These are phyloP conservation scores for Coreius guichenoti DNA, from an alignment of 2,797 vertebrate genomes.

Conservation along the genomic window DNA sequence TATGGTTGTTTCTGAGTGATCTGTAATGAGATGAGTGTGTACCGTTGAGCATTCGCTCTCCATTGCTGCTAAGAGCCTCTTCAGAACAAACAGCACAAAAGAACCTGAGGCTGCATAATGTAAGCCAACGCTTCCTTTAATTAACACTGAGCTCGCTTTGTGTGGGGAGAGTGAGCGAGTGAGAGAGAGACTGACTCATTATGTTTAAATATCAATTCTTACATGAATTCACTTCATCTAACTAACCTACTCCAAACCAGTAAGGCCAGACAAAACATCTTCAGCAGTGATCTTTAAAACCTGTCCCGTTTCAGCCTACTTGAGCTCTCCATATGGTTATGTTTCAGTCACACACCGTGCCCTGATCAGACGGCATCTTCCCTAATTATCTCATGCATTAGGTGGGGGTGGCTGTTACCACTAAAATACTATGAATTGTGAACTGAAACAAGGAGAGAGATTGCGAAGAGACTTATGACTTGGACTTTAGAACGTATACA, in stretches of 20 bases:
- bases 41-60: constrained; percentile 53
- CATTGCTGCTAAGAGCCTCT: constrained; percentile 55
- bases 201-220: not conserved
- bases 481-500: not conserved
- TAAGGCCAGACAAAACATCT: not conserved
- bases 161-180: not conserved
- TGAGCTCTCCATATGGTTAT: not conserved
- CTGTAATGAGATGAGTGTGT: constrained; percentile 67
- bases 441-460: not conserved
- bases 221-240: not conserved
- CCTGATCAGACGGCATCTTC: not conserved
- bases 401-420: not conserved
- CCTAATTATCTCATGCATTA: not conserved
- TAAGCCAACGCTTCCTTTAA: constrained; percentile 55
- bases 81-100: constrained; percentile 50
- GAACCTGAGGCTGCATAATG: constrained; percentile 58
- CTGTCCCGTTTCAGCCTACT: not conserved
- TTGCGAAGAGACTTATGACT: not conserved
- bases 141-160: constrained; percentile 53
- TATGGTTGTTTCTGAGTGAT: not conserved
- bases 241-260: not conserved
- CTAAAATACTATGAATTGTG: not conserved
- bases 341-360: not conserved
- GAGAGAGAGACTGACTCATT: constrained; percentile 33
- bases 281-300: not conserved